Evolutionary conservation across 2,797 vertebrate species (phyloP).

Genomic region (Dendrocincla fuliginosa): DNA sequence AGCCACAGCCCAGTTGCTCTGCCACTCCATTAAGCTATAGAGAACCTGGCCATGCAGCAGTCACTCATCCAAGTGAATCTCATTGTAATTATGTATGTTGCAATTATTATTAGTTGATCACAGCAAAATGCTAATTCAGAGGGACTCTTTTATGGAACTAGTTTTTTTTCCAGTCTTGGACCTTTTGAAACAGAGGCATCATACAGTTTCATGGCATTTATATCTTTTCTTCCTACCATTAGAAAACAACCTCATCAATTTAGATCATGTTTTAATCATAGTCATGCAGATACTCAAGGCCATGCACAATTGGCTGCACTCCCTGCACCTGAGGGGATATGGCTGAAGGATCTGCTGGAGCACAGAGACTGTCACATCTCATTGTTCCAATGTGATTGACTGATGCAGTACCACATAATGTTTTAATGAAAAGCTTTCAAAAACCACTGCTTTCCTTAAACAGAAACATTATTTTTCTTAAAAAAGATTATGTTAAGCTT

Average conservation of each 20-base stretch:
- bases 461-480: neutral
- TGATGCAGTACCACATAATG: neutral
- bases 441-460: neutral
- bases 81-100: neutral
- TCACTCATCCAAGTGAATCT: neutral
- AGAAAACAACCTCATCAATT: slow-evolving; percentile 15
- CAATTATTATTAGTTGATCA: neutral
- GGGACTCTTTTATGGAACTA: neutral
- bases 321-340: neutral
- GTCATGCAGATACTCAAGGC: neutral
- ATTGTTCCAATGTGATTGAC: neutral
- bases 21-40: neutral
- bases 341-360: slow-evolving; percentile 3
- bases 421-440: neutral
- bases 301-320: neutral
- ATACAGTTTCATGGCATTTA: neutral
- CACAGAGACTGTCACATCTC: neutral
- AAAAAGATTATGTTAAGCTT: neutral
- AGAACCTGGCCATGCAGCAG: neutral
- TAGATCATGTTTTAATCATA: slow-evolving; percentile 27
- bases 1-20: neutral
- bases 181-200: neutral
- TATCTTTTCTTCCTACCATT: neutral
- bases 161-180: neutral
- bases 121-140: neutral